A percentile compares a stretch with the other conserved stretches of the same genome.
phyloP scores from a whole-genome alignment of 2,888 invertebrate genomes.

The Dusona sp. region DNA sequence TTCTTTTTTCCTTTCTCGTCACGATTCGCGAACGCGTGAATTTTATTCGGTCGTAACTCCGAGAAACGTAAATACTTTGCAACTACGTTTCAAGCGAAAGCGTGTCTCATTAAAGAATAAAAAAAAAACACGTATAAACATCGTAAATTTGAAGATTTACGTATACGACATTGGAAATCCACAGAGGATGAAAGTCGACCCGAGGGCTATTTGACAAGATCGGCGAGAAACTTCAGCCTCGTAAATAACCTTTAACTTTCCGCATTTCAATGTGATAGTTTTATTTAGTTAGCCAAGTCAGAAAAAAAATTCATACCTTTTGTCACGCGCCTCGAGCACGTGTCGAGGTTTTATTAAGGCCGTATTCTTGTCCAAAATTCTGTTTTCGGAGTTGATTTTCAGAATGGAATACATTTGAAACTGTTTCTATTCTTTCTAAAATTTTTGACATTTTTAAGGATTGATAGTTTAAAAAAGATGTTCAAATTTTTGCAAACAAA shows the following conservation, averaged over 20 bases:
- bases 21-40: neutral
- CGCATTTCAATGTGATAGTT: neutral
- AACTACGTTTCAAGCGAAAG: neutral
- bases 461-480: too few relatives aligned
- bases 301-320: neutral
- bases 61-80: slow-evolving; percentile 20
- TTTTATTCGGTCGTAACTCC: slow-evolving; percentile 19
- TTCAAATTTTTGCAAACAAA: too few relatives aligned
- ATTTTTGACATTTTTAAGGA: too few relatives aligned
- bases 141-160: slow-evolving; percentile 13
- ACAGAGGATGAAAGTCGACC: neutral
- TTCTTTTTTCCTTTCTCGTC: neutral
- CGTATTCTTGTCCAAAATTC: too few relatives aligned
- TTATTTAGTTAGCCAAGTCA: neutral
- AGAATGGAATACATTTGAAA: too few relatives aligned
- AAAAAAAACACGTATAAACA: slow-evolving; percentile 5
- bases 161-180: slow-evolving; percentile 22
- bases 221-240: neutral
- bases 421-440: too few relatives aligned
- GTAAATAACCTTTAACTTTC: slow-evolving; percentile 20
- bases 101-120: neutral
- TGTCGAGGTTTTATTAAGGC: neutral
- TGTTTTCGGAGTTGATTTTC: too few relatives aligned
- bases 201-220: neutral
- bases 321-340: slow-evolving; percentile 1